Conservation (phyloP, 1,140 invertebrate species). For the Popillia japonica region DNA sequence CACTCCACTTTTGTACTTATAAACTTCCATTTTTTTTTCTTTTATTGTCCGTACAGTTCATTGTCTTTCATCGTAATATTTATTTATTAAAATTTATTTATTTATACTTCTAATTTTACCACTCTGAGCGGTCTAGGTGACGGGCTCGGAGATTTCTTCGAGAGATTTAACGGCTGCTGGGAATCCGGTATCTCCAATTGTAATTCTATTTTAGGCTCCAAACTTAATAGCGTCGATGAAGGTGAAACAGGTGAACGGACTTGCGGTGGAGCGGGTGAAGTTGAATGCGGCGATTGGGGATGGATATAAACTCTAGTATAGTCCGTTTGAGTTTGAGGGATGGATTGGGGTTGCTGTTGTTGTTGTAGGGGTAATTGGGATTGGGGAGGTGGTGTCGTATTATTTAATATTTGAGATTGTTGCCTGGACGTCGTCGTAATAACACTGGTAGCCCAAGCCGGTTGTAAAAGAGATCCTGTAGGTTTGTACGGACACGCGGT, state of each 20-base stretch:
- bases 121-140: slow-evolving; percentile 70
- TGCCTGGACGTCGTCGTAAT: slow-evolving; percentile 61
- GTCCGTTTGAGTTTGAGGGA: slow-evolving; percentile 52
- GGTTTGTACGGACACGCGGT: slow-evolving; percentile 59
- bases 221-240: slow-evolving; percentile 57
- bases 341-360: slow-evolving; percentile 43
- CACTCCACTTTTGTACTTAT: slow-evolving; percentile 58
- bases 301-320: slow-evolving; percentile 61
- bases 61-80: slow-evolving; percentile 1
- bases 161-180: slow-evolving; percentile 85
- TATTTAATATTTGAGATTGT: slow-evolving; percentile 38
- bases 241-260: slow-evolving; percentile 62
- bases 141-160: slow-evolving; percentile 86
- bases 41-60: slow-evolving; percentile 28
- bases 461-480: slow-evolving; percentile 50
- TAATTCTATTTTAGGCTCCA: slow-evolving; percentile 71
- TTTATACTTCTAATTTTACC: slow-evolving; percentile 68
- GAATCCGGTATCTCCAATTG: slow-evolving; percentile 83
- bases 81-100: background rate
- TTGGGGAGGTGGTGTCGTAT: slow-evolving; percentile 45
- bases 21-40: slow-evolving; percentile 39
- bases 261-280: slow-evolving; percentile 62
- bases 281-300: slow-evolving; percentile 61
- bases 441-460: slow-evolving; percentile 59
- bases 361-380: background rate